Evolutionary conservation across 1,140 invertebrate genomes (phyloP).

Genomic region (Lysiphlebus fabarum): DNA sequence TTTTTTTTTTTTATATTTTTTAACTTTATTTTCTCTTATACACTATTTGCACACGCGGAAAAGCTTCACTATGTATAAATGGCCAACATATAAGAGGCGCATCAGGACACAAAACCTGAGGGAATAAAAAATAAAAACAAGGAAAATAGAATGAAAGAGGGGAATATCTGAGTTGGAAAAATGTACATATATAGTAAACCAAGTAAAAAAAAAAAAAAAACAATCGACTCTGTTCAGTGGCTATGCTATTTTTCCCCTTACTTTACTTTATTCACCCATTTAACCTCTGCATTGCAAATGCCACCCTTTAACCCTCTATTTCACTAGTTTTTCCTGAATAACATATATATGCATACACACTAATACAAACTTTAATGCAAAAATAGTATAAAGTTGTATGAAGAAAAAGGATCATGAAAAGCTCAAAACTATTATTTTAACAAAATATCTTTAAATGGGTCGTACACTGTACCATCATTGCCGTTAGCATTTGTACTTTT

Average conservation of each 20-base stretch:
- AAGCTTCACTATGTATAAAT: neutral
- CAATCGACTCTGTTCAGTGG: constrained; percentile 53
- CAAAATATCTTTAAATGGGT: constrained; percentile 56
- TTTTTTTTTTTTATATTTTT: constrained; percentile 31
- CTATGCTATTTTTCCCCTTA: constrained; percentile 22
- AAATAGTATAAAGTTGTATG: constrained; percentile 14
- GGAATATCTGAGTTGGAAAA: constrained; percentile 13
- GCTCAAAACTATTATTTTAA: constrained; percentile 54
- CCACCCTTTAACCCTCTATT: constrained; percentile 47
- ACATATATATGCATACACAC: neutral
- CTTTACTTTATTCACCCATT: constrained; percentile 40
- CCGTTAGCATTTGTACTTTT: constrained; percentile 1
- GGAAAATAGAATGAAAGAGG: constrained; percentile 1
- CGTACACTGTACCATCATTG: constrained; percentile 15
- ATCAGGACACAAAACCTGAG: neutral
- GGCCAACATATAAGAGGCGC: too few species aligned
- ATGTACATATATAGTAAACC: constrained; percentile 13
- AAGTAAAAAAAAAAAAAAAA: constrained; percentile 44
- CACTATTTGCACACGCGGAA: too few species aligned
- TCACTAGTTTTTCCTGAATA: neutral
- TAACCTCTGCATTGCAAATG: constrained; percentile 59
- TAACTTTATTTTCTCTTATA: constrained; percentile 9
- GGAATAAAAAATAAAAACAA: constrained; percentile 13
- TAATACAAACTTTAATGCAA: constrained; percentile 16
- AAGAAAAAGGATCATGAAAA: constrained; percentile 24